Conservation (phyloP, 2,113 vertebrate species). For the Corythornis madagascariensis region DNA sequence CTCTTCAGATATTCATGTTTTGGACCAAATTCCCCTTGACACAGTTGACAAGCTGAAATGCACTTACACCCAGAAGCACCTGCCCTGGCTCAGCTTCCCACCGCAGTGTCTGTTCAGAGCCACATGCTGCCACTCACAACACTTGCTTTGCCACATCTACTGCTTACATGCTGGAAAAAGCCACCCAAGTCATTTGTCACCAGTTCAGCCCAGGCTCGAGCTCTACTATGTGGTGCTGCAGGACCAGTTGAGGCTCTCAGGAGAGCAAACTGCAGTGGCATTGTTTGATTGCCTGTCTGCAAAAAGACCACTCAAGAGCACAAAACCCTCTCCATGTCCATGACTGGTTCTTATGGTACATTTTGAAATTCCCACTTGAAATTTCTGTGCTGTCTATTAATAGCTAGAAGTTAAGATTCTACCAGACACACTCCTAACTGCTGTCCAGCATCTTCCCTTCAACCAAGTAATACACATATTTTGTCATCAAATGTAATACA, state of each 20-base stretch:
- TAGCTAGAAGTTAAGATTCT: neutral
- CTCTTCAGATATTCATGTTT: neutral
- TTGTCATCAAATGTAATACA: neutral
- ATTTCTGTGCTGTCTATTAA: neutral
- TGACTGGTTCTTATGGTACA: neutral
- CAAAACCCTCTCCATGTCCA: neutral
- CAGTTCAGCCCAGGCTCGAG: neutral
- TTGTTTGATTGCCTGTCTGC: neutral
- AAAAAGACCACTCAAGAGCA: neutral
- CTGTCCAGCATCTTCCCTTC: neutral
- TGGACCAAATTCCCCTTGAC: neutral
- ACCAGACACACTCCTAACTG: accelerated
- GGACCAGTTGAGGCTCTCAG: accelerated
- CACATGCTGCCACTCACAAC: accelerated
- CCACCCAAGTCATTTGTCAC: neutral
- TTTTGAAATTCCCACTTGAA: neutral
- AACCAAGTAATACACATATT: accelerated
- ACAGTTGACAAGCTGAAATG: neutral
- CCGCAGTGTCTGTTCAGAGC: neutral
- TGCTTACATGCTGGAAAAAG: neutral
- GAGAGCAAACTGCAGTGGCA: neutral
- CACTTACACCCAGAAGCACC: neutral
- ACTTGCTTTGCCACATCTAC: neutral
- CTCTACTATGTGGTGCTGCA: accelerated
- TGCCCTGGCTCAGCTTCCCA: neutral